Conservation (phyloP, 2,113 vertebrate genomes). For the Halcyon senegalensis region DNA sequence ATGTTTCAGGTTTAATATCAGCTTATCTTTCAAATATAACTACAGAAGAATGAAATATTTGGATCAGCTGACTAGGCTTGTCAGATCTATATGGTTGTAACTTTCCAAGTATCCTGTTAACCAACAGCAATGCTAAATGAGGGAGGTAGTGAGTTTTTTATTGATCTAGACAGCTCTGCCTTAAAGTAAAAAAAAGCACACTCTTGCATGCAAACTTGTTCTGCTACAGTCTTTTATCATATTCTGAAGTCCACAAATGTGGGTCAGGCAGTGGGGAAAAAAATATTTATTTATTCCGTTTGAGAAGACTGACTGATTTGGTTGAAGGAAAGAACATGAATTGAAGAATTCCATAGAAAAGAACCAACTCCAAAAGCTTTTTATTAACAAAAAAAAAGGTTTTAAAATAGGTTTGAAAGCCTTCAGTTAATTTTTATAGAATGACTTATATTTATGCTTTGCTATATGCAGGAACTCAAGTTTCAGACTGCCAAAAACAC, state of each 20-base stretch:
- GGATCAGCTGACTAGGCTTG: neutral
- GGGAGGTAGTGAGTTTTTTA: neutral
- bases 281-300: neutral
- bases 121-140: neutral
- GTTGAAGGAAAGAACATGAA: neutral
- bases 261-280: neutral
- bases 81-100: neutral
- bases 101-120: neutral
- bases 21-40: conserved; percentile 16
- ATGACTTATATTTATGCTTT: conserved; percentile 36
- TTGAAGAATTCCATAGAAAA: conserved; percentile 14
- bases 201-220: neutral
- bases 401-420: neutral
- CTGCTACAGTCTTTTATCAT: neutral
- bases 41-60: neutral
- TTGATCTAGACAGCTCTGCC: neutral
- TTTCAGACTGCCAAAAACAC: conserved; percentile 43
- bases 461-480: neutral
- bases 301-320: neutral
- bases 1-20: neutral
- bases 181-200: neutral
- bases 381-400: neutral
- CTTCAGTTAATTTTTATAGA: neutral
- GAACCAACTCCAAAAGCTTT: neutral
- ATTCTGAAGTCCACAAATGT: neutral